Evolutionary conservation across 92 coral and sea anemone genomes (phyloP).

Genomic region (Siderastrea radians): DNA sequence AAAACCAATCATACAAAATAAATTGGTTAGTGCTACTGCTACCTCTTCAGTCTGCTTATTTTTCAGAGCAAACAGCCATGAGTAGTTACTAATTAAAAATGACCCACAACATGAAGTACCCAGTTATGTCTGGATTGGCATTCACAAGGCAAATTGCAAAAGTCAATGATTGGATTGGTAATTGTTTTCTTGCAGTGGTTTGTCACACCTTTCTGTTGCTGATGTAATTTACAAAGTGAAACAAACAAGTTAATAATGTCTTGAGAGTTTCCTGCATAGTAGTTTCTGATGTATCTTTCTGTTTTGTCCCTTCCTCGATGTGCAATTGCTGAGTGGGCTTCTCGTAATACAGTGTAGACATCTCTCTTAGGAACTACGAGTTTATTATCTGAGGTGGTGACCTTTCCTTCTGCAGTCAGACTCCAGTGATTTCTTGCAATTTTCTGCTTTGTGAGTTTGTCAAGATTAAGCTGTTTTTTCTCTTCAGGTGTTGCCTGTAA

Average conservation of each 20-base stretch:
- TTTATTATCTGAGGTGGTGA: slow-evolving; percentile 20
- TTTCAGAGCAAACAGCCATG: not conserved
- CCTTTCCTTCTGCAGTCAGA: slow-evolving; percentile 14
- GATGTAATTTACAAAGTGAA: slow-evolving; percentile 24
- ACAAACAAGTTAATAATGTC: slow-evolving; percentile 26
- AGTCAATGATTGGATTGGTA: slow-evolving; percentile 7
- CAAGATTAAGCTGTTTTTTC: not conserved
- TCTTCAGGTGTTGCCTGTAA: not conserved
- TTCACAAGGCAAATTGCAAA: slow-evolving; percentile 7
- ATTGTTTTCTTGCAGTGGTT: slow-evolving; percentile 20
- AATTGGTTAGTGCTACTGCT: not conserved
- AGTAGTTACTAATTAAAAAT: slow-evolving; percentile 3
- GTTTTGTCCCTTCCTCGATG: slow-evolving; percentile 53
- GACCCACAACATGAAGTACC: slow-evolving; percentile 17
- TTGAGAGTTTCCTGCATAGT: slow-evolving; percentile 39
- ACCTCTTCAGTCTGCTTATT: slow-evolving; percentile 6
- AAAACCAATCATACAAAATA: slow-evolving; percentile 25
- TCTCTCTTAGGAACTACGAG: slow-evolving; percentile 21
- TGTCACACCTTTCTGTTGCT: slow-evolving; percentile 35
- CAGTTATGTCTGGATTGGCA: slow-evolving; percentile 7
- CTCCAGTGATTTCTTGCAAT: too few relatives aligned
- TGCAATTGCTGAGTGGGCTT: slow-evolving; percentile 32
- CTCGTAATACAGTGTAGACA: not conserved
- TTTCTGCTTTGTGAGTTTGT: not conserved
- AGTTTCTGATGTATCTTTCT: not conserved